Evolutionary conservation across 2,888 invertebrate species (phyloP).

Genomic region (Agrilus biguttatus): DNA sequence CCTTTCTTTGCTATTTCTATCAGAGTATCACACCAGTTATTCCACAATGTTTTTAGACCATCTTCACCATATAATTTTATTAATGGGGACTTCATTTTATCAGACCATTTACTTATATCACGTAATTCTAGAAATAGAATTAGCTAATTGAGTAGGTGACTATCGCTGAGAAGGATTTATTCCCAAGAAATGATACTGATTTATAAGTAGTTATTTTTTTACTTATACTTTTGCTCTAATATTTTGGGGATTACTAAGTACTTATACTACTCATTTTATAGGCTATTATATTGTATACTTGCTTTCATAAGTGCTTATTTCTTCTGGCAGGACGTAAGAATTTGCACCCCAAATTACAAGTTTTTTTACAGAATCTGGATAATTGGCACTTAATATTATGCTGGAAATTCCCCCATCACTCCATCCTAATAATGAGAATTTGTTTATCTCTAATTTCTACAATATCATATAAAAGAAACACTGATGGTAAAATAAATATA

Average conservation of each 20-base stretch:
- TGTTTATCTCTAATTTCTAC: conserved; percentile 45
- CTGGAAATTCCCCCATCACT: conserved; percentile 77
- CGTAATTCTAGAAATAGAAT: conserved; percentile 40
- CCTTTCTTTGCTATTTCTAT: conserved; percentile 38
- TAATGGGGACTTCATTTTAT: conserved; percentile 58
- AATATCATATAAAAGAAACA: conserved; percentile 7
- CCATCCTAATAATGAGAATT: conserved; percentile 75
- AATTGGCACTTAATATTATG: conserved; percentile 59
- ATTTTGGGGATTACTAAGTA: not conserved
- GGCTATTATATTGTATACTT: conserved; percentile 14
- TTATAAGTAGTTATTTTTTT: too few relatives aligned
- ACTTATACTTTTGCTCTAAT: not conserved
- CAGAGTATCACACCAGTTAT: conserved; percentile 56
- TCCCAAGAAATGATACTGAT: too few relatives aligned
- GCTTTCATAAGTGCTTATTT: conserved; percentile 49
- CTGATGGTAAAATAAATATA: not conserved
- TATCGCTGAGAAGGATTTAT: not conserved
- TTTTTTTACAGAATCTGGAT: conserved; percentile 51
- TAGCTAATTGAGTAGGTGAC: not conserved
- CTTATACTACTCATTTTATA: not conserved
- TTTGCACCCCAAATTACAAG: conserved; percentile 68
- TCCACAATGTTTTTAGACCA: conserved; percentile 54
- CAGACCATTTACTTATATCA: conserved; percentile 67
- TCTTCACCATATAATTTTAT: conserved; percentile 59
- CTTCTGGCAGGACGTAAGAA: conserved; percentile 55